Evolutionary conservation across 2,113 vertebrate genomes (phyloP), one percentile per base, ranked within the genome.

Genomic region (Mormoops blainvillei): DNA sequence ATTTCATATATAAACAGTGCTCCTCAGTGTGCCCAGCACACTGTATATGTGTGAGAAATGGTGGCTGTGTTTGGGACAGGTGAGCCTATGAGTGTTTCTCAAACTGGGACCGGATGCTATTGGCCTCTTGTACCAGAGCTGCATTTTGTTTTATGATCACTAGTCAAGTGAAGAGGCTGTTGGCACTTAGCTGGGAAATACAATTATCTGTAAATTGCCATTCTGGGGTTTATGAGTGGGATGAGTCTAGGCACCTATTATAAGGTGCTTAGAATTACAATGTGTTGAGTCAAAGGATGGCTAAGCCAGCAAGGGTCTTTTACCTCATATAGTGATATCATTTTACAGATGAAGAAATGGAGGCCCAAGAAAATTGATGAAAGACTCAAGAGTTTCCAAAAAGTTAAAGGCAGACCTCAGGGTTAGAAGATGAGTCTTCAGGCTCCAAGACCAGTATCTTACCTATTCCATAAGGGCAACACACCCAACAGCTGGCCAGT

Each of bases 101-200:
- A 5, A 1, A 43, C 50, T 82, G n/a, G 88, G 9, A 43, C 38
- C 36, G 52, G n/a, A 48, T 45, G 70, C 80, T 87, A 1, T 88
- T 1, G 14, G 36, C 19, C 54, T 48, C 67, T 71, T 78, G 20
- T 58, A 48, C 22, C 36, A 16, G 36, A 82, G n/a, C 14, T 48
- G 56, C 31, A 58, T 61, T 89, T 93, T 95, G 86, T 74, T 93
- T 94, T 95, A 54, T 58, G 45, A 43, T 91, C 87, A 58, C 18
- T 58, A 92, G 71, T 78, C 83, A 93, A 94, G 76, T 43, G 50
- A 91, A 93, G 67, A 96, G 80, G 90, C 41, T 87, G 18, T 63
- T 94, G 92, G 86, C 87, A 68, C 78, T 91, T 86, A 93, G 22
- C 28, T 80, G 63, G 82, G 78, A 93, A 89, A 89, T 91, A 56